phyloP scores from a whole-genome alignment of 2,888 invertebrate species.

The Ophion ventricosus region DNA sequence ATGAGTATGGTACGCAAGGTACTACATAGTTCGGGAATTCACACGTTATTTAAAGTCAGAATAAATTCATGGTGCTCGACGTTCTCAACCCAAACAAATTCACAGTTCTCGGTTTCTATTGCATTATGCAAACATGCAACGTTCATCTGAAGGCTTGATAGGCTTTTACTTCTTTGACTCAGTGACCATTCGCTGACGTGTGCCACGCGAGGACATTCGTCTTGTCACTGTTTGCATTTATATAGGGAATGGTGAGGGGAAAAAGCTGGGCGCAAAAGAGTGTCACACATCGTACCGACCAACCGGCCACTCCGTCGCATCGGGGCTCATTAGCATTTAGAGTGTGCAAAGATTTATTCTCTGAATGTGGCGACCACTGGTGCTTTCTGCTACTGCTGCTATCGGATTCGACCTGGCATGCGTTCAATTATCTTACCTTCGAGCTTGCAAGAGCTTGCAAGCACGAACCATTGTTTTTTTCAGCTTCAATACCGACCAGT shows the following conservation, averaged over 20 bases:
- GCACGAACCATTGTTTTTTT: slow-evolving; percentile 30
- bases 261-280: slow-evolving; percentile 27
- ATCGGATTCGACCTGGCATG: slow-evolving; percentile 75
- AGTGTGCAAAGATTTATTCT: slow-evolving; percentile 77
- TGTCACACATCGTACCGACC: slow-evolving; percentile 26
- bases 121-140: slow-evolving; percentile 4
- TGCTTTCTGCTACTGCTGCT: slow-evolving; percentile 49
- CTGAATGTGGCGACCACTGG: slow-evolving; percentile 70
- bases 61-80: not conserved
- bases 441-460: slow-evolving; percentile 27
- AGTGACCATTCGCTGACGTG: slow-evolving; percentile 13
- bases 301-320: slow-evolving; percentile 47
- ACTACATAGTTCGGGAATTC: not conserved
- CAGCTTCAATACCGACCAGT: not conserved
- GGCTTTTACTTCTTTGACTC: slow-evolving; percentile 4
- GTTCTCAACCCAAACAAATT: no score
- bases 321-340: slow-evolving; percentile 78
- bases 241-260: not conserved
- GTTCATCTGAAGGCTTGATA: slow-evolving; percentile 13
- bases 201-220: slow-evolving; percentile 35
- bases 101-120: slow-evolving; percentile 1
- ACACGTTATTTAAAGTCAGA: not conserved
- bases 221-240: slow-evolving; percentile 31
- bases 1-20: slow-evolving; percentile 11
- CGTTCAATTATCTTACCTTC: slow-evolving; percentile 74